Percentiles rank a stretch among this genome's conserved stretches.
phyloP scores from a whole-genome alignment of 1,140 invertebrate genomes.

The Bombus pyrosoma region DNA sequence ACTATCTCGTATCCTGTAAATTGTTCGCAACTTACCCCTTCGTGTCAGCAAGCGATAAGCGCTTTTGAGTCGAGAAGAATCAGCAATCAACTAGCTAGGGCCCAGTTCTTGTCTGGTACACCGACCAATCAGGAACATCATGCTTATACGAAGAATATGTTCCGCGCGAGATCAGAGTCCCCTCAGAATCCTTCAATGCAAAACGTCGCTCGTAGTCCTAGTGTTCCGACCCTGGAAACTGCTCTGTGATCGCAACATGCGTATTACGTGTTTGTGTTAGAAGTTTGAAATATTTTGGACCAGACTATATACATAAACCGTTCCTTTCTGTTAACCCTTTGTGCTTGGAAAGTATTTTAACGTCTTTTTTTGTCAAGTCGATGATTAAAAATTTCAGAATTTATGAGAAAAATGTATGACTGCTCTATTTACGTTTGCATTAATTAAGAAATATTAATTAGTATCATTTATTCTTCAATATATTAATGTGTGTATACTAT shows the following conservation, averaged over 20 bases:
- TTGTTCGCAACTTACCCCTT: slow-evolving; percentile 30
- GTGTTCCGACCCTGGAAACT: slow-evolving; percentile 79
- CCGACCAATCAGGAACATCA: slow-evolving; percentile 61
- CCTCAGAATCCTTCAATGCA: slow-evolving; percentile 71
- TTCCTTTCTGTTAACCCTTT: no score
- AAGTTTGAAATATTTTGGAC: background rate
- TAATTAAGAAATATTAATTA: no score
- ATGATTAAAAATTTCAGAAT: no score
- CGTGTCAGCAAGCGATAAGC: slow-evolving; percentile 52
- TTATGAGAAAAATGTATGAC: no score
- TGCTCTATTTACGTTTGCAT: no score
- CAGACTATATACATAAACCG: background rate
- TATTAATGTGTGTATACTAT: no score
- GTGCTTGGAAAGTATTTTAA: no score
- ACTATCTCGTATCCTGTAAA: slow-evolving; percentile 11
- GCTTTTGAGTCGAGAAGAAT: slow-evolving; percentile 75
- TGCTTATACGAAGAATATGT: slow-evolving; percentile 69
- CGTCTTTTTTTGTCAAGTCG: background rate
- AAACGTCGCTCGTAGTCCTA: slow-evolving; percentile 78
- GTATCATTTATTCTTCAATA: no score
- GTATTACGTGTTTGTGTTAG: background rate
- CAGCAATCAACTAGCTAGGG: slow-evolving; percentile 78
- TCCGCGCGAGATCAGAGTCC: slow-evolving; percentile 78
- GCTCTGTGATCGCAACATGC: slow-evolving; percentile 73
- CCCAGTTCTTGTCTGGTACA: slow-evolving; percentile 75